Evolutionary conservation across 2,113 vertebrate genomes (phyloP).

Genomic region (Apaloderma vittatum): DNA sequence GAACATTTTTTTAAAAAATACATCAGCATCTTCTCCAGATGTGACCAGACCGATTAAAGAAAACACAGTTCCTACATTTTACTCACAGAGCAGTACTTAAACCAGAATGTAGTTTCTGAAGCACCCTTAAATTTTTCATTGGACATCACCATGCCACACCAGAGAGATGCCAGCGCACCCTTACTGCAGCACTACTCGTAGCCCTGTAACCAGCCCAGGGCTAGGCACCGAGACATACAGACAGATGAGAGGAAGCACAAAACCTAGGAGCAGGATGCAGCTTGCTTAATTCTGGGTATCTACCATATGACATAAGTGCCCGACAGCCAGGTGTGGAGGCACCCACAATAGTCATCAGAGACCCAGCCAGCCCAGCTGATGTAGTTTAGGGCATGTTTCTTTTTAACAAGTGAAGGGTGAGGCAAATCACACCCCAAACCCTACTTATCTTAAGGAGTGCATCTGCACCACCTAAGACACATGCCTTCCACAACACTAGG

Average conservation of each 20-base stretch:
- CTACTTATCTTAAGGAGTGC: background rate
- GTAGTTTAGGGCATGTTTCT: background rate
- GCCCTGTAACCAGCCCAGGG: background rate
- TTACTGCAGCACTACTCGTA: background rate
- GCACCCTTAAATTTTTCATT: background rate
- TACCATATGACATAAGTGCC: background rate
- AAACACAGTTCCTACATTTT: background rate
- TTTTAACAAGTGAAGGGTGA: background rate
- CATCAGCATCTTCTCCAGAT: background rate
- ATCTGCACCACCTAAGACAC: background rate
- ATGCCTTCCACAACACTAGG: background rate
- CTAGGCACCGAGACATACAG: background rate
- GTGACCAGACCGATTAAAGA: background rate
- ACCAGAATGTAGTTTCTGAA: background rate
- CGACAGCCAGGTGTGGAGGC: background rate
- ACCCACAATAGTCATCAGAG: background rate
- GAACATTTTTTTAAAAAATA: background rate
- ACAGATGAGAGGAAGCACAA: background rate
- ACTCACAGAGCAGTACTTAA: background rate
- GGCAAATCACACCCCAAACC: background rate
- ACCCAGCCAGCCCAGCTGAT: background rate
- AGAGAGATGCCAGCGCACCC: background rate
- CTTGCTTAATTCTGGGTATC: background rate
- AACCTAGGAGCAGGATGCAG: background rate
- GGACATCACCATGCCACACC: background rate